Percentiles rank a stretch among this genome's conserved stretches.
phyloP scores from a whole-genome alignment of 1,140 invertebrate species.

The Tetragonula clypearis region DNA sequence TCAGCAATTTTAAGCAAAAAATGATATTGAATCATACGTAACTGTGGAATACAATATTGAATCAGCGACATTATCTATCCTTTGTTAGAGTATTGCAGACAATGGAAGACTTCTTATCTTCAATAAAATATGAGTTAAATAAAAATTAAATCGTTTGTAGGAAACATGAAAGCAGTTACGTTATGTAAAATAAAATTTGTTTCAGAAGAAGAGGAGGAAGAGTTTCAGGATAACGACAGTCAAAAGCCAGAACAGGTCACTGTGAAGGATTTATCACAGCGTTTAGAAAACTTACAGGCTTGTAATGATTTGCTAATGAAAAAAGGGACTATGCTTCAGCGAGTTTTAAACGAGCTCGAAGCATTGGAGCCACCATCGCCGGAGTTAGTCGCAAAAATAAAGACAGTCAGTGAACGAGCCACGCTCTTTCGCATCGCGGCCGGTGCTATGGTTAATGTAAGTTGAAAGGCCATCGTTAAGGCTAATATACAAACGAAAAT shows the following conservation, averaged over 20 bases:
- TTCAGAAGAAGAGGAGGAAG: constrained; percentile 92
- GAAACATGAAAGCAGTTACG: background rate
- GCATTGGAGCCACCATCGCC: constrained; percentile 83
- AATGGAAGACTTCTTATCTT: background rate
- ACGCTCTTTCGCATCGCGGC: constrained; percentile 96
- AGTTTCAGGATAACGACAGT: constrained; percentile 82
- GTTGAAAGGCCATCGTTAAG: constrained; percentile 72
- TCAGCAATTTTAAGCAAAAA: background rate
- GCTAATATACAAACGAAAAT: constrained; percentile 11
- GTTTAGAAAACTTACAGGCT: constrained; percentile 93
- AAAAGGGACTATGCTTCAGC: constrained; percentile 92
- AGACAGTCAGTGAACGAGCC: constrained; percentile 93
- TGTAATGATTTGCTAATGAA: constrained; percentile 95
- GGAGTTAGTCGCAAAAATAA: constrained; percentile 84
- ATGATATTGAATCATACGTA: background rate
- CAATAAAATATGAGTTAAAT: background rate
- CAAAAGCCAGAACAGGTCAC: constrained; percentile 79
- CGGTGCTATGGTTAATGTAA: constrained; percentile 97
- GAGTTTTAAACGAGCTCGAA: constrained; percentile 93
- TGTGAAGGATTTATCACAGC: constrained; percentile 84
- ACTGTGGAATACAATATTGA: background rate
- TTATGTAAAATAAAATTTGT: constrained; percentile 62
- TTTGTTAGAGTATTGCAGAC: background rate
- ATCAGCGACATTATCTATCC: background rate
- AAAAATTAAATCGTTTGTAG: no score